Evolutionary conservation across 35 echinoderm and acorn worm species (phyloP).

Genomic region (Ophiothrix spiculata): DNA sequence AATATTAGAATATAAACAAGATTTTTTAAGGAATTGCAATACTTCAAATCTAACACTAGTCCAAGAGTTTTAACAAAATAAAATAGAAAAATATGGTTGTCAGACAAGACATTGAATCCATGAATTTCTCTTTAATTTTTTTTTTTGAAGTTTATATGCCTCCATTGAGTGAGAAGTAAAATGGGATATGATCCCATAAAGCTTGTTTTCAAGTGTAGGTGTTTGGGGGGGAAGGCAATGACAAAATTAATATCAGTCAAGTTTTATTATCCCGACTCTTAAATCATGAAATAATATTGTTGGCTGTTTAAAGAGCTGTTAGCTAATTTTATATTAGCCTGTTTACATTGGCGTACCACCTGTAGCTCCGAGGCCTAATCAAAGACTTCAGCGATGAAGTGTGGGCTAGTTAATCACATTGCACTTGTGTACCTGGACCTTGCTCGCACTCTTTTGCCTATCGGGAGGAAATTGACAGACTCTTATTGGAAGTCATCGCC

Average conservation of each 20-base stretch:
- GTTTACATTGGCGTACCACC: not conserved
- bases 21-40: too few relatives aligned
- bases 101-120: too few relatives aligned
- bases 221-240: not conserved
- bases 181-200: too few relatives aligned
- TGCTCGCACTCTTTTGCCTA: not conserved
- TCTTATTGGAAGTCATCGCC: not conserved
- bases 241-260: slow-evolving; percentile 1
- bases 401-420: slow-evolving; percentile 1
- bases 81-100: too few relatives aligned
- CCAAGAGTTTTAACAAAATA: too few relatives aligned
- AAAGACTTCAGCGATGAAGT: not conserved
- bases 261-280: not conserved
- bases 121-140: too few relatives aligned
- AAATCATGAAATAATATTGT: slow-evolving; percentile 3
- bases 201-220: too few relatives aligned
- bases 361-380: slow-evolving; percentile 1
- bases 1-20: too few relatives aligned
- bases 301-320: slow-evolving; percentile 12
- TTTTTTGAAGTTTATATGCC: too few relatives aligned
- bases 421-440: not conserved
- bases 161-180: too few relatives aligned
- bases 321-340: slow-evolving; percentile 13
- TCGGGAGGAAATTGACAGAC: too few relatives aligned
- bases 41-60: too few relatives aligned